Conservation (phyloP, 2,888 invertebrate genomes). For the Papilio gigon region DNA sequence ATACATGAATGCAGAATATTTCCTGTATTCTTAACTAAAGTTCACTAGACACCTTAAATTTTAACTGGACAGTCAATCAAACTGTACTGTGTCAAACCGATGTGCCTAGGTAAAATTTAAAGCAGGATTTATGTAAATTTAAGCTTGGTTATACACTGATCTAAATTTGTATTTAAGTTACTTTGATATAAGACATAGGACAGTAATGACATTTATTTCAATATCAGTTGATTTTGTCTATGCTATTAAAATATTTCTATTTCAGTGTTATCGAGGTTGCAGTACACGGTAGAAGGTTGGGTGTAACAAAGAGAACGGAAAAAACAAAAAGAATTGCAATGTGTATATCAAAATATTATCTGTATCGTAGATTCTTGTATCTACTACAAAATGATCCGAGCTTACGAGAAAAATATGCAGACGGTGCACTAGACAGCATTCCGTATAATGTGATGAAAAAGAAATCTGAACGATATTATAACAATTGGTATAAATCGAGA, state of each 20-base stretch:
- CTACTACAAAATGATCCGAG: constrained; percentile 60
- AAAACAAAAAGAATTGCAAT: constrained; percentile 69
- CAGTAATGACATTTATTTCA: too few relatives aligned
- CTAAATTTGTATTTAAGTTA: too few relatives aligned
- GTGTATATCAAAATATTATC: constrained; percentile 80
- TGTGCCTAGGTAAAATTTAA: too few relatives aligned
- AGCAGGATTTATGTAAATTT: too few relatives aligned
- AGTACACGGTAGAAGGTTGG: constrained; percentile 90
- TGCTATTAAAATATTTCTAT: constrained; percentile 46
- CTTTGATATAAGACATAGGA: too few relatives aligned
- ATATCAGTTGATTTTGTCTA: background rate
- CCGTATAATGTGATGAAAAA: constrained; percentile 72
- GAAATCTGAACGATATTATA: constrained; percentile 56
- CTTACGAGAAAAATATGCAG: constrained; percentile 51
- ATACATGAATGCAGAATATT: too few relatives aligned
- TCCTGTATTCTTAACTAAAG: too few relatives aligned
- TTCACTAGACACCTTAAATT: too few relatives aligned
- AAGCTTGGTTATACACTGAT: too few relatives aligned
- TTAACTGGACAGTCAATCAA: too few relatives aligned
- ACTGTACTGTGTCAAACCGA: too few relatives aligned
- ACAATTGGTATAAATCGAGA: constrained; percentile 74
- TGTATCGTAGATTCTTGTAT: constrained; percentile 76
- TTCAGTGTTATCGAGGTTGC: constrained; percentile 86
- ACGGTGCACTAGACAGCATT: constrained; percentile 49
- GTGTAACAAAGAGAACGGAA: constrained; percentile 86